Conservation (phyloP, 2,888 invertebrate genomes). For the Cephonodes hylas region DNA sequence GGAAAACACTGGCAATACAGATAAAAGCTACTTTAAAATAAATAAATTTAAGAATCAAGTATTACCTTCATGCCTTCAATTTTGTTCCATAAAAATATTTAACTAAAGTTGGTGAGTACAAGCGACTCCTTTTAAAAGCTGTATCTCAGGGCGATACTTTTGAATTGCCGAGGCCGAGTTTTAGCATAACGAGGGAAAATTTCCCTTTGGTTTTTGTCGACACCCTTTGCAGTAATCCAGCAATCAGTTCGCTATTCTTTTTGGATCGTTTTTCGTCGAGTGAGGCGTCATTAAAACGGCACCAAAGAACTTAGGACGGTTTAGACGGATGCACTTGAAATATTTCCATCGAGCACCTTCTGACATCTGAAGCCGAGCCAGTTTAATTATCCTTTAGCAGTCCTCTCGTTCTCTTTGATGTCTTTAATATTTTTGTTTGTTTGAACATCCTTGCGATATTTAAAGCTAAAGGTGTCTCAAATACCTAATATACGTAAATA, state of each 20-base stretch:
- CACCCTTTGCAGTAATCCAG: slow-evolving; percentile 45
- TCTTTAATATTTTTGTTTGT: not conserved
- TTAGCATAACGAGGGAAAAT: slow-evolving; percentile 11
- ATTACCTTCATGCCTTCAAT: no score
- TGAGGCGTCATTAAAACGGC: slow-evolving; percentile 6
- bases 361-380: slow-evolving; percentile 14
- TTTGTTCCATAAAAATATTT: no score
- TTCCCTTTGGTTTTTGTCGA: slow-evolving; percentile 31
- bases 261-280: slow-evolving; percentile 17
- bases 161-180: slow-evolving; percentile 11
- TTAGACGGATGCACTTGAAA: slow-evolving; percentile 9
- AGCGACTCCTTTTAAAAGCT: not conserved
- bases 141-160: not conserved
- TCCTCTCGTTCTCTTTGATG: not conserved
- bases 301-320: slow-evolving; percentile 11
- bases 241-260: slow-evolving; percentile 52
- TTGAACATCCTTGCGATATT: no score
- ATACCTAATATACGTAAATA: no score
- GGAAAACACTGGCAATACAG: no score
- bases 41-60: no score
- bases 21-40: no score
- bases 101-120: not conserved
- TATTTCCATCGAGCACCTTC: slow-evolving; percentile 6
- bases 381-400: not conserved
- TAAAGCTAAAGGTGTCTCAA: no score